A percentile compares a stretch with the other conserved stretches of the same genome.
These are phyloP conservation scores for Tokudaia muenninki DNA, from an alignment of 2,797 vertebrate genomes.

Conservation along the genomic window DNA sequence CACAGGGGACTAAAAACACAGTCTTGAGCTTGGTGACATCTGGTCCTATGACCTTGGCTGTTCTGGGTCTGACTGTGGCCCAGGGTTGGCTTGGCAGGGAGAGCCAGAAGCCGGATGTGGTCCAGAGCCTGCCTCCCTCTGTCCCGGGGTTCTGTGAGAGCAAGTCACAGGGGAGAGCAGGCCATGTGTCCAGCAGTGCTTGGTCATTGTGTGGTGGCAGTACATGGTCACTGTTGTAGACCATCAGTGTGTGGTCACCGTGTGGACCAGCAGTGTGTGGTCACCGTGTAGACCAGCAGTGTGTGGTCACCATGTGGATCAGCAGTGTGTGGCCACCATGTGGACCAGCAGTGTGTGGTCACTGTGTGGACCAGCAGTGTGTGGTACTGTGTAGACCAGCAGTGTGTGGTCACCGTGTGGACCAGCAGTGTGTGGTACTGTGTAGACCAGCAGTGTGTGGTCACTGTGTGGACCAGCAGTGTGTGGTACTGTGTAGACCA, in stretches of 20 bases:
- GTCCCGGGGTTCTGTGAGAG: not conserved
- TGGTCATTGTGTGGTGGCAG: not conserved
- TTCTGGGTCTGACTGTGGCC: not conserved
- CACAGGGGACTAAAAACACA: rapidly evolving
- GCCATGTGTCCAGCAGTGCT: not conserved
- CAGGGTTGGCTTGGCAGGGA: rapidly evolving
- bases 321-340: too few relatives aligned
- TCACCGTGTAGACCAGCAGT: not conserved
- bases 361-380: not conserved
- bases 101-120: rapidly evolving
- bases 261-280: not conserved
- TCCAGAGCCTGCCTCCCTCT: too few relatives aligned
- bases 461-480: not conserved
- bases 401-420: not conserved
- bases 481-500: too few relatives aligned
- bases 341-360: not conserved
- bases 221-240: not conserved
- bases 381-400: not conserved
- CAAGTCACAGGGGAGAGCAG: rapidly evolving
- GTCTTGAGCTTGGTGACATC: not conserved
- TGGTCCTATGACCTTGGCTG: rapidly evolving
- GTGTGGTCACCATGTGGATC: not conserved
- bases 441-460: too few relatives aligned
- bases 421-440: too few relatives aligned
- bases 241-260: not conserved